phyloP scores from a whole-genome alignment of 1,140 invertebrate genomes.

The Conopomorpha cramerella region DNA sequence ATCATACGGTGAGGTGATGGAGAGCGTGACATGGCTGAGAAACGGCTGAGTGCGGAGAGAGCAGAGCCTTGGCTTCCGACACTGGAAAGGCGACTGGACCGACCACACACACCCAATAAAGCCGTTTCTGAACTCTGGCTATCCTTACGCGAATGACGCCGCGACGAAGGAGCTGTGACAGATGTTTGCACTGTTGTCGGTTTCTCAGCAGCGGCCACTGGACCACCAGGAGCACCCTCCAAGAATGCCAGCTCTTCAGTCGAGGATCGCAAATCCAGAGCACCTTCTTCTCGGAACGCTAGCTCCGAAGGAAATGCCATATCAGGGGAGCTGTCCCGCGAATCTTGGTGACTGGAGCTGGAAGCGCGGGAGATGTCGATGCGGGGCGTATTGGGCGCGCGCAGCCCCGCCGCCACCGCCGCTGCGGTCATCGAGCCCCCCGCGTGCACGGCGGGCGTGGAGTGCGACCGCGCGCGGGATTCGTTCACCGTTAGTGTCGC shows the following conservation, averaged over 20 bases:
- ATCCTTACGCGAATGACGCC: conserved; percentile 72
- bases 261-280: conserved; percentile 78
- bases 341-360: conserved; percentile 84
- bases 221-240: conserved; percentile 54
- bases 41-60: conserved; percentile 69
- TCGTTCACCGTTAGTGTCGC: conserved; percentile 20
- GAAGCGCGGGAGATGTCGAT: conserved; percentile 87
- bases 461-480: conserved; percentile 32
- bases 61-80: conserved; percentile 71
- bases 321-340: conserved; percentile 79
- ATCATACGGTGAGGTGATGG: conserved; percentile 88
- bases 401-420: conserved; percentile 42
- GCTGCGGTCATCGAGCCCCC: too few species aligned
- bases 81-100: conserved; percentile 79
- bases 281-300: conserved; percentile 77
- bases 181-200: too few species aligned
- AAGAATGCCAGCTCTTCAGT: conserved; percentile 84
- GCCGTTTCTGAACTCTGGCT: conserved; percentile 78
- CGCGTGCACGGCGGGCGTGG: conserved; percentile 17
- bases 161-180: conserved; percentile 15
- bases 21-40: conserved; percentile 72
- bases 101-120: conserved; percentile 78
- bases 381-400: conserved; percentile 75
- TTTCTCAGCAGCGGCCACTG: conserved; percentile 17
- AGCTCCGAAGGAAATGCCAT: conserved; percentile 67